These are phyloP conservation scores for Sigmodon hispidus DNA, from an alignment of 2,113 vertebrate genomes.

Conservation along the genomic window DNA sequence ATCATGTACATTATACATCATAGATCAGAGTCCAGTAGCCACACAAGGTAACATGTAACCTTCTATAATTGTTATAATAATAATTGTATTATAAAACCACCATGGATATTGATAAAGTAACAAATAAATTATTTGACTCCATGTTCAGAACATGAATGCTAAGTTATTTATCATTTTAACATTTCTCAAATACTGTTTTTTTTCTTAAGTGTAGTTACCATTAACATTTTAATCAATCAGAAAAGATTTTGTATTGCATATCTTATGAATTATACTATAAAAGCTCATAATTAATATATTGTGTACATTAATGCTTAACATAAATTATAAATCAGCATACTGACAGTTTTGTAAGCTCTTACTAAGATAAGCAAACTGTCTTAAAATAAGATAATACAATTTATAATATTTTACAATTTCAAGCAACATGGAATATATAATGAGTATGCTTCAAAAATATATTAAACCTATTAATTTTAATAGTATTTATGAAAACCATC, in stretches of 20 bases:
- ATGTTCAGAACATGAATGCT: background rate
- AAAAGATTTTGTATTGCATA: background rate
- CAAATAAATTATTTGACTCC: background rate
- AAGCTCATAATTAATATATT: background rate
- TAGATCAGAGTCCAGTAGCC: fast-evolving
- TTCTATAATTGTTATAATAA: constrained; percentile 18
- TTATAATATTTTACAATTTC: background rate
- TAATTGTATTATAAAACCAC: background rate
- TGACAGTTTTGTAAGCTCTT: background rate
- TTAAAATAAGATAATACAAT: constrained; percentile 26
- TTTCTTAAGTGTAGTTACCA: background rate
- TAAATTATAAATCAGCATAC: background rate
- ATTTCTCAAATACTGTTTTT: background rate
- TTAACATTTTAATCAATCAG: background rate
- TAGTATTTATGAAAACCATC: background rate
- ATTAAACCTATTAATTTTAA: background rate
- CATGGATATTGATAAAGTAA: background rate
- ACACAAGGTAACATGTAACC: background rate
- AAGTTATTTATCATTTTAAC: background rate
- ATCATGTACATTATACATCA: background rate
- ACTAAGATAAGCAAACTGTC: background rate
- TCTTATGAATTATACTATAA: background rate
- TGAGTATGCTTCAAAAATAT: background rate
- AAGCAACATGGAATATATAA: background rate
- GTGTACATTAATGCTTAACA: background rate